Percentiles rank a stretch among this genome's conserved stretches.
These are phyloP conservation scores for Achatina immaculata DNA, from an alignment of 1,140 invertebrate genomes.

Conservation along the genomic window DNA sequence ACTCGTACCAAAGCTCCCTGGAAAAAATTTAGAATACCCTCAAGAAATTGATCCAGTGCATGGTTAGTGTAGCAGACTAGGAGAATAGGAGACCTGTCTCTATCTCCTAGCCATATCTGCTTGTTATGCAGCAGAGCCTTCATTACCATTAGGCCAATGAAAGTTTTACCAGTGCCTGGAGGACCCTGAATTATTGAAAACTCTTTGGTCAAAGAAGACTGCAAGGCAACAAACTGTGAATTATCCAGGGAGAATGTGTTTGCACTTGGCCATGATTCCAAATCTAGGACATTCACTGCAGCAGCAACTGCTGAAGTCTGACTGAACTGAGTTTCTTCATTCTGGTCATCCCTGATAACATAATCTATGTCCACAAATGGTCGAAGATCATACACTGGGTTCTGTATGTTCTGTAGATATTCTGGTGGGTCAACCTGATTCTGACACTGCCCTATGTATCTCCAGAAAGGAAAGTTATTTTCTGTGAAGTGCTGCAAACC, in stretches of 20 bases:
- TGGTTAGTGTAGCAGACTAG: constrained; percentile 89
- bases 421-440: constrained; percentile 46
- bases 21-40: constrained; percentile 72
- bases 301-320: constrained; percentile 34
- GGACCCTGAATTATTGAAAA: constrained; percentile 80
- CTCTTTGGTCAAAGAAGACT: constrained; percentile 70
- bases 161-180: constrained; percentile 68
- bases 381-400: constrained; percentile 49
- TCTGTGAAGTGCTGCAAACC: constrained; percentile 67
- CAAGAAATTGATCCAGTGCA: constrained; percentile 88
- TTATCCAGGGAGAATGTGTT: constrained; percentile 66
- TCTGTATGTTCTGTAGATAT: constrained; percentile 45
- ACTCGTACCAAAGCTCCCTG: constrained; percentile 77
- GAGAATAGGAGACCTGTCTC: constrained; percentile 75
- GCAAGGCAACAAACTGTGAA: constrained; percentile 72
- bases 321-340: constrained; percentile 10
- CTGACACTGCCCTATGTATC: constrained; percentile 58
- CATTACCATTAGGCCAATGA: constrained; percentile 68
- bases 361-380: constrained; percentile 49
- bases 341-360: constrained; percentile 40
- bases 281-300: constrained; percentile 34
- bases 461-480: constrained; percentile 67
- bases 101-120: constrained; percentile 52
- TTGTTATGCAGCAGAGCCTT: constrained; percentile 65
- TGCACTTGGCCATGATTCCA: constrained; percentile 55